Base-by-base conservation (phyloP, 2,797 vertebrate species). In the Channa striata region DNA sequence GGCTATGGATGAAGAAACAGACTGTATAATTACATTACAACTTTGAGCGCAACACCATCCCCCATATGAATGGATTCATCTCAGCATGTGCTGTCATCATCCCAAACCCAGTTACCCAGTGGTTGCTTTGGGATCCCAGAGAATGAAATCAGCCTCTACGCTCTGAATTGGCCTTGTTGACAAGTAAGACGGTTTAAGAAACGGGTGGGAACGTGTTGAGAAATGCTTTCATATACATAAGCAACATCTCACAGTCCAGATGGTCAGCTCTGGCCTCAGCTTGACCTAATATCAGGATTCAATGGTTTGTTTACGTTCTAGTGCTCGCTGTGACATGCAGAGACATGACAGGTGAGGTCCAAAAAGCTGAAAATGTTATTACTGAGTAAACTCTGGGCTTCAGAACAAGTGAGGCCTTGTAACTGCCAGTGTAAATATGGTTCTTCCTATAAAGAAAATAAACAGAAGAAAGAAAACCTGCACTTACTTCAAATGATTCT, bases 381-480 rank as follows among this genome's bases (percentile, higher is more conserved):
- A 25, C 66, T 62, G 39, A 67, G 46, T 40, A 70, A 84, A 80
- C 42, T 7, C 75, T 47, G 39, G 80, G 64, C 77, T 47, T 53
- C 25, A 74, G 77, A 69, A 84, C 76, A 84, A 82, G 77, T 1
- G 59, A 68, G 64, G 44, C 70, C 63, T 78, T 87, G 78, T 84
- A 25, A 74, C 40, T 67, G 67, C 61, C 68, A 64, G 64, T 57
- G 78, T 75, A 73, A 86, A 83, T 51, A 79, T 36, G 51, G 73
- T 58, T 71, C 52, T 74, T 67, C 62, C 74, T 78, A 21, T 56
- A 69, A 83, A 72, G 67, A 81, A 86, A 83, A 80, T 63, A 87
- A 80, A 67, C 60, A 65, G 30, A 56, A 67, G 72, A 61, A 21
- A 56, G 48, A 64, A 79, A 83, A 73, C 47, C 59, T 64, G 62